phyloP scores from a whole-genome alignment of 2,113 vertebrate species.

The Oenanthe oenanthe region DNA sequence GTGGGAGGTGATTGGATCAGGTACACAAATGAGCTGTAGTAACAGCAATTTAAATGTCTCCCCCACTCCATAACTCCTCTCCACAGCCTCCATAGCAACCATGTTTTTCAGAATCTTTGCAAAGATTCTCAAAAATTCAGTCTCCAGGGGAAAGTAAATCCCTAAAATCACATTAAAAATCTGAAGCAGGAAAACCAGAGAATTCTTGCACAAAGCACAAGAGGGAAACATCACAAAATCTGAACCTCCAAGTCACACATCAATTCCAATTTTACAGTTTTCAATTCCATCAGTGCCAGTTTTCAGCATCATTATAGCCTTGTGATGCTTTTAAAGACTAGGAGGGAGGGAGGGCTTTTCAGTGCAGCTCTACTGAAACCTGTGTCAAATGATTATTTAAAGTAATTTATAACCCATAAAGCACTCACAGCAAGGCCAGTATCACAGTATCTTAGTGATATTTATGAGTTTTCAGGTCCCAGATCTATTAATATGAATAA shows the following conservation, averaged over 20 bases:
- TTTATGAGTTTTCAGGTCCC: constrained; percentile 14
- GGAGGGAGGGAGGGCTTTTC: background rate
- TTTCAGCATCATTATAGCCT: background rate
- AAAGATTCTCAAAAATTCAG: constrained; percentile 3
- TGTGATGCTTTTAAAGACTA: background rate
- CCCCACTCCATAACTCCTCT: background rate
- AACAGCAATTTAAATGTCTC: background rate
- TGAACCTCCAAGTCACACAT: background rate
- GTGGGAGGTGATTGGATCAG: background rate
- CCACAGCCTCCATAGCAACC: constrained; percentile 47
- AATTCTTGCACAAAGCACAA: background rate
- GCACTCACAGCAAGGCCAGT: background rate
- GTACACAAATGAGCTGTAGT: background rate
- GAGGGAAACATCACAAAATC: background rate
- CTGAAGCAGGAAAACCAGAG: background rate
- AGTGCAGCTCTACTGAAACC: background rate
- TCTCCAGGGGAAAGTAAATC: background rate
- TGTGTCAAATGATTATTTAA: background rate
- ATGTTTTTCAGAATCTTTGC: background rate
- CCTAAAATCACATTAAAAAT: background rate
- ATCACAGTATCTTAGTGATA: background rate
- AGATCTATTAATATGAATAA: constrained; percentile 12
- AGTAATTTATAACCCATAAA: constrained; percentile 44
- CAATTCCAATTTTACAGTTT: constrained; percentile 8
- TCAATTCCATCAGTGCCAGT: background rate